Conservation (phyloP, 2,888 invertebrate species). For the Omphaloscelis lunosa region DNA sequence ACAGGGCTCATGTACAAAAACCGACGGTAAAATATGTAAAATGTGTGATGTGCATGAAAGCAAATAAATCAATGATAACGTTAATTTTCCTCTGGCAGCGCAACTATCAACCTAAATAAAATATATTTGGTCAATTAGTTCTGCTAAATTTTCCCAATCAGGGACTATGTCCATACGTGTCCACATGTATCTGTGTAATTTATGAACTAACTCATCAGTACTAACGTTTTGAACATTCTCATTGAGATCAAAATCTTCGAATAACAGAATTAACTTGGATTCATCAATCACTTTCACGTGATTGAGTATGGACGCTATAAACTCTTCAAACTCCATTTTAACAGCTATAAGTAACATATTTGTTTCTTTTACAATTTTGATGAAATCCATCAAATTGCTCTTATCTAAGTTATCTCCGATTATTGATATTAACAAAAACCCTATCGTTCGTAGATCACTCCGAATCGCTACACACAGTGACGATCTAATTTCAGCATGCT, state of each 20-base stretch:
- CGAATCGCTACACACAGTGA: constrained; percentile 4
- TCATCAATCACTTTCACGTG: neutral
- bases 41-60: too few relatives aligned
- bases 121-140: constrained; percentile 7
- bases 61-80: too few relatives aligned
- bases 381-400: constrained; percentile 9
- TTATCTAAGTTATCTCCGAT: neutral
- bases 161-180: neutral
- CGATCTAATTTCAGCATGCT: neutral
- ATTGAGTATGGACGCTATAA: neutral
- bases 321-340: neutral
- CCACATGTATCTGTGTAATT: neutral
- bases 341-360: neutral
- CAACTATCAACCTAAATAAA: constrained; percentile 7
- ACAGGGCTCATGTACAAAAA: too few relatives aligned
- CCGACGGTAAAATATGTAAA: too few relatives aligned
- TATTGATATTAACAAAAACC: too few relatives aligned
- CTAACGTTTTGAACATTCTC: neutral
- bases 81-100: neutral
- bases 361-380: constrained; percentile 10
- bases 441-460: neutral
- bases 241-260: neutral
- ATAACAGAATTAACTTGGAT: neutral
- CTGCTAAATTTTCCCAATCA: too few relatives aligned
- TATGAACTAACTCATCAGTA: neutral